These are phyloP conservation scores for Morpho deidamia DNA, from an alignment of 2,888 invertebrate genomes.

Conservation along the genomic window DNA sequence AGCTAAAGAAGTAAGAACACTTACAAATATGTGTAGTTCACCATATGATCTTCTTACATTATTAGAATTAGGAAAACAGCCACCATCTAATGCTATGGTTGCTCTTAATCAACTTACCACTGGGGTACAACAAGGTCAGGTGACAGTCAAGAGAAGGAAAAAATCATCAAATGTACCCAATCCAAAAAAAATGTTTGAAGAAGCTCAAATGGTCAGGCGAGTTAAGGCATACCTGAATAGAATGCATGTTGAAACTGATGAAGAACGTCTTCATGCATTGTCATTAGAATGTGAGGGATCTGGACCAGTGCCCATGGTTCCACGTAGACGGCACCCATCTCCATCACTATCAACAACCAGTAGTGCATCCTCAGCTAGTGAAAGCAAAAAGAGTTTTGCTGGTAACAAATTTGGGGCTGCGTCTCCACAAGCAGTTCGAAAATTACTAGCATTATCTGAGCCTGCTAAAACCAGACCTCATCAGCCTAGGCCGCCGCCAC, in stretches of 20 bases:
- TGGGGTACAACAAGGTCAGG: conserved; percentile 83
- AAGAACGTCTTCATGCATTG: conserved; percentile 91
- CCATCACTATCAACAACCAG: conserved; percentile 96
- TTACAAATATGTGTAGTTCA: conserved; percentile 97
- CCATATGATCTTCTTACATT: conserved; percentile 92
- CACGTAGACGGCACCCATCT: conserved; percentile 91
- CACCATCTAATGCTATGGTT: conserved; percentile 92
- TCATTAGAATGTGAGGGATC: conserved; percentile 93
- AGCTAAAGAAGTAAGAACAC: conserved; percentile 94
- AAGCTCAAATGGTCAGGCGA: conserved; percentile 98
- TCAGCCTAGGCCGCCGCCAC: conserved; percentile 84
- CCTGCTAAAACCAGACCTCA: conserved; percentile 92
- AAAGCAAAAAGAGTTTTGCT: conserved; percentile 80
- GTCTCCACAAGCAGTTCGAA: conserved; percentile 97
- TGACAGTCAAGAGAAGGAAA: conserved; percentile 93
- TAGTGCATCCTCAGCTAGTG: conserved; percentile 92
- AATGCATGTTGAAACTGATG: conserved; percentile 94
- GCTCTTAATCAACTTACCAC: conserved; percentile 92
- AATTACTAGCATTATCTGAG: conserved; percentile 94
- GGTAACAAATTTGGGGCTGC: conserved; percentile 91
- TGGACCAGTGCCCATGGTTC: conserved; percentile 79
- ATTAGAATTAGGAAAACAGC: conserved; percentile 91
- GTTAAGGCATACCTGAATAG: conserved; percentile 97
- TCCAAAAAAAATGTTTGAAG: conserved; percentile 99
- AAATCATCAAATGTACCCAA: conserved; percentile 94